Conservation (phyloP, 2,113 vertebrate genomes). For the Epinephelus moara region DNA sequence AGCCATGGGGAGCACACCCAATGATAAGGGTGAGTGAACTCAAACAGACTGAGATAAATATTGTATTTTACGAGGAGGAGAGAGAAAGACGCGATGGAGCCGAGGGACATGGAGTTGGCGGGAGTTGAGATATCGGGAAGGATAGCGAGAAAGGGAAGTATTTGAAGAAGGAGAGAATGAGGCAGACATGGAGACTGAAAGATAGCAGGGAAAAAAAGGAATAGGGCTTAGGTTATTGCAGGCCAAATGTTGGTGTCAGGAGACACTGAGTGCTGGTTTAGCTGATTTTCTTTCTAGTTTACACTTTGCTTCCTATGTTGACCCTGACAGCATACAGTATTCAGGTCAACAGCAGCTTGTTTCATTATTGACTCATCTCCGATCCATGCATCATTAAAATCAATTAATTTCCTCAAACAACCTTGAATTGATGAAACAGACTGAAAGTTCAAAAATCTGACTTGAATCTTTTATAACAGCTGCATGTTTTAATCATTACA, state of each 20-base stretch:
- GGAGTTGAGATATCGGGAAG: constrained; percentile 59
- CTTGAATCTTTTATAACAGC: constrained; percentile 60
- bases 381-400: constrained; percentile 67
- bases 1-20: constrained; percentile 73
- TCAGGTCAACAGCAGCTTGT: constrained; percentile 51
- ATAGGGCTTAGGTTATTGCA: constrained; percentile 30
- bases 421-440: constrained; percentile 50
- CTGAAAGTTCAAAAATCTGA: constrained; percentile 42
- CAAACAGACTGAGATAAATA: constrained; percentile 80
- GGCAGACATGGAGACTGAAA: constrained; percentile 7
- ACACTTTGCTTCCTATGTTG: constrained; percentile 33
- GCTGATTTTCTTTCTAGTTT: constrained; percentile 46
- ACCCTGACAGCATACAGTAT: constrained; percentile 47
- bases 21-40: constrained; percentile 81
- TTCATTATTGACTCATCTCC: constrained; percentile 56
- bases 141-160: constrained; percentile 35
- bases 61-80: constrained; percentile 73
- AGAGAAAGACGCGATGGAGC: constrained; percentile 59
- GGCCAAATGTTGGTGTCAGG: constrained; percentile 55
- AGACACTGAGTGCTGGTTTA: constrained; percentile 24
- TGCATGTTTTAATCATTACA: constrained; percentile 72
- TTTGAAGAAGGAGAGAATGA: constrained; percentile 51
- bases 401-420: constrained; percentile 51
- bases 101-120: constrained; percentile 47
- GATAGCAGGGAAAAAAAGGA: not conserved